These are phyloP conservation scores for Tetranychus truncatus DNA, from an alignment of 2,888 invertebrate species.

Conservation along the genomic window DNA sequence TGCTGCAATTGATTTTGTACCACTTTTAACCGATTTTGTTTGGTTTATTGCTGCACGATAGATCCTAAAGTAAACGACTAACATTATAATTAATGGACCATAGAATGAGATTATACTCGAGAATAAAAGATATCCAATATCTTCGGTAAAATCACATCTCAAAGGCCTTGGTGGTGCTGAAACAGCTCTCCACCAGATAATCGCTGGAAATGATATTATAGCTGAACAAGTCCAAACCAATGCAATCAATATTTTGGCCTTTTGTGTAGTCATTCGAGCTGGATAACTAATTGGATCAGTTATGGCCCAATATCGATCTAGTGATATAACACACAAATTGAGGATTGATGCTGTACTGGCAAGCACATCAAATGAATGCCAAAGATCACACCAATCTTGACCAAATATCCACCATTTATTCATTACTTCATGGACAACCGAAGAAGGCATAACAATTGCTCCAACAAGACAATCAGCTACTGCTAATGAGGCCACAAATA, in stretches of 20 bases:
- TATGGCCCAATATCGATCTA: conserved; percentile 83
- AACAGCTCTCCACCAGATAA: conserved; percentile 44
- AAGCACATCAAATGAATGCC: conserved; percentile 88
- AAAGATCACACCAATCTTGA: conserved; percentile 86
- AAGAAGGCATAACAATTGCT: conserved; percentile 92
- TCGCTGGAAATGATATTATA: conserved; percentile 93
- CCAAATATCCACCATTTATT: conserved; percentile 63
- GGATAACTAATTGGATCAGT: conserved; percentile 96
- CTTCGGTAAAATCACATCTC: conserved; percentile 89
- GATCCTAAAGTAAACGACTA: conserved; percentile 90
- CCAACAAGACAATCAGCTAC: conserved; percentile 92
- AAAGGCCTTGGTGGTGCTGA: conserved; percentile 37
- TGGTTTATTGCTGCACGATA: conserved; percentile 83
- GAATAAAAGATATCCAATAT: conserved; percentile 84
- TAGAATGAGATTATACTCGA: conserved; percentile 96
- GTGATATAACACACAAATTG: conserved; percentile 85
- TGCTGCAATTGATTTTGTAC: conserved; percentile 47
- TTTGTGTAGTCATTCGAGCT: conserved; percentile 69
- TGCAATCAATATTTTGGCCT: conserved; percentile 69
- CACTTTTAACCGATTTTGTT: conserved; percentile 69
- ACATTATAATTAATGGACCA: conserved; percentile 86
- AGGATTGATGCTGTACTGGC: conserved; percentile 94
- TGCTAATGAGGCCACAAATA: conserved; percentile 87
- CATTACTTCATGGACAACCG: conserved; percentile 63
- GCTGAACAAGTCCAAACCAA: conserved; percentile 92